Evolutionary conservation across 53 echinoderm and acorn worm species (phyloP).

Genomic region (Apostichopus leukothele): DNA sequence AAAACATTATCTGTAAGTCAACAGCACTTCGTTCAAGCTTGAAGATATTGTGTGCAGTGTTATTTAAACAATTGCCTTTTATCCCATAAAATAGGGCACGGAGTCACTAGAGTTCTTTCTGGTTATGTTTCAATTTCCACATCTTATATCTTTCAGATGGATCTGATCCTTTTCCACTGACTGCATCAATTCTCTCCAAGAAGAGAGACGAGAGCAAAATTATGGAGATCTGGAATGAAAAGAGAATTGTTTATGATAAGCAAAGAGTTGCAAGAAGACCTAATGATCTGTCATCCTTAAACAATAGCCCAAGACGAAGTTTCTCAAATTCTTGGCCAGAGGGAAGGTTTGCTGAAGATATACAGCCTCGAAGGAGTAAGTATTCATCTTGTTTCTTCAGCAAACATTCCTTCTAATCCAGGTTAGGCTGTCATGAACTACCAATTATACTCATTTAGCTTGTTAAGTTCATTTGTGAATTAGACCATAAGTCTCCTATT

Average conservation of each 20-base stretch:
- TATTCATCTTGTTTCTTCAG: not conserved
- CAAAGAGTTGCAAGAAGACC: constrained; percentile 29
- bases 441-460: too few species aligned
- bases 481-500: too few species aligned
- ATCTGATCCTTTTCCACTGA: constrained; percentile 39
- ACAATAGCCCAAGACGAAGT: constrained; percentile 60
- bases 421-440: too few species aligned
- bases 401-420: too few species aligned
- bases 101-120: too few species aligned
- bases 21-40: too few species aligned
- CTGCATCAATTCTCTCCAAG: constrained; percentile 36
- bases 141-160: constrained; percentile 11
- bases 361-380: constrained; percentile 34
- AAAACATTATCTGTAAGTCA: too few species aligned
- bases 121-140: too few species aligned
- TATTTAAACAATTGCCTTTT: too few species aligned
- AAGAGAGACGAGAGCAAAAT: constrained; percentile 19
- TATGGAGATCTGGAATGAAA: constrained; percentile 43
- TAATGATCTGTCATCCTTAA: constrained; percentile 22
- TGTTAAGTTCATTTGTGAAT: too few species aligned
- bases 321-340: constrained; percentile 97
- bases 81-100: too few species aligned
- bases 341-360: constrained; percentile 55
- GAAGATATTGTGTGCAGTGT: too few species aligned
- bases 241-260: constrained; percentile 32